A percentile compares a stretch with the other conserved stretches of the same genome.
Conservation (phyloP, 2,888 invertebrate genomes). For the Cryptus armator region DNA sequence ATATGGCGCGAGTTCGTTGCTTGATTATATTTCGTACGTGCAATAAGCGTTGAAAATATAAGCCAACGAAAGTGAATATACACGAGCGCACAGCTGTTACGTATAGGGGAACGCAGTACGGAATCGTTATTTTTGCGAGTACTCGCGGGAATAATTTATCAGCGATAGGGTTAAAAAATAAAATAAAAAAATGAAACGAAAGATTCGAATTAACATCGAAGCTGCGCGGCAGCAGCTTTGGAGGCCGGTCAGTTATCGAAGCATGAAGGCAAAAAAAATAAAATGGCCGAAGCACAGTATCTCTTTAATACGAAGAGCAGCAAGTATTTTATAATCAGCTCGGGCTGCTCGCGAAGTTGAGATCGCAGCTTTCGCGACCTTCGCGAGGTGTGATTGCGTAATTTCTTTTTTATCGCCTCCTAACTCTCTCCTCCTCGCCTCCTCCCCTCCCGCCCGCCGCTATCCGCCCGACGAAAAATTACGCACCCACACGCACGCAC, state of each 20-base stretch:
- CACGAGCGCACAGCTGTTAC: constrained; percentile 23
- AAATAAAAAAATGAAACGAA: constrained; percentile 14
- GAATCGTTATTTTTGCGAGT: constrained; percentile 29
- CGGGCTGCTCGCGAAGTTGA: constrained; percentile 47
- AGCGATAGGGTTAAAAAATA: constrained; percentile 16
- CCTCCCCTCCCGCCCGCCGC: constrained; percentile 3
- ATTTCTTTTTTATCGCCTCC: constrained; percentile 78
- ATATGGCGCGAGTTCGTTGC: constrained; percentile 50
- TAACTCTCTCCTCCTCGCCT: constrained; percentile 16
- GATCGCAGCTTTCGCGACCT: constrained; percentile 76
- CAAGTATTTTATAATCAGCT: constrained; percentile 61
- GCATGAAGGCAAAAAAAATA: constrained; percentile 15
- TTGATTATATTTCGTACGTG: constrained; percentile 28
- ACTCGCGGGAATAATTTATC: constrained; percentile 39
- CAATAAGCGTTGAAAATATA: constrained; percentile 1
- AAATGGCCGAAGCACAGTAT: constrained; percentile 33
- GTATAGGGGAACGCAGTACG: background rate
- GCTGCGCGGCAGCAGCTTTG: constrained; percentile 82
- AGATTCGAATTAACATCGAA: constrained; percentile 74
- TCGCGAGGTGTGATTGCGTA: constrained; percentile 82
- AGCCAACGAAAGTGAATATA: background rate
- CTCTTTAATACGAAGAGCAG: constrained; percentile 5
- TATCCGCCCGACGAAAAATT: constrained; percentile 79
- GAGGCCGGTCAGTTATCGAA: constrained; percentile 65
- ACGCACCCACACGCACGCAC: constrained; percentile 69